These are phyloP conservation scores for Hyperoodon ampullatus DNA, from an alignment of 2,113 vertebrate genomes.

Conservation along the genomic window DNA sequence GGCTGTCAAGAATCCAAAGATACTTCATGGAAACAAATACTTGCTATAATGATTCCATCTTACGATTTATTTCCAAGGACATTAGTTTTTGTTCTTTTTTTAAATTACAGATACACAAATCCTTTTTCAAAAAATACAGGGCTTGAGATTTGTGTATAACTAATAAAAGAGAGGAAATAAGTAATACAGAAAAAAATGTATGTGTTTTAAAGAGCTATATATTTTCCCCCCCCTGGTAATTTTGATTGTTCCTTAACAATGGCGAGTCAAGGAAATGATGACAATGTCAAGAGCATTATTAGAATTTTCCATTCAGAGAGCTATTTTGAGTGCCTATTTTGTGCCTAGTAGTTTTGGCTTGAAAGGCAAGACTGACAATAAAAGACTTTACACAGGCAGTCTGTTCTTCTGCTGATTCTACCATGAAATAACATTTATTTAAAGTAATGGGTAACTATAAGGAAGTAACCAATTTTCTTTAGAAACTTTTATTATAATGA, in stretches of 20 bases:
- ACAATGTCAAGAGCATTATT: conserved; percentile 53
- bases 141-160: neutral
- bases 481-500: conserved; percentile 29
- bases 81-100: conserved; percentile 55
- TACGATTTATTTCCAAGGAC: conserved; percentile 45
- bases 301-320: conserved; percentile 51
- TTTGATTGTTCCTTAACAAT: conserved; percentile 61
- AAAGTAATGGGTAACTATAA: conserved; percentile 14
- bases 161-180: conserved; percentile 38
- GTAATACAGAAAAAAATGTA: neutral
- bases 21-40: conserved; percentile 52
- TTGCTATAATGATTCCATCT: conserved; percentile 44
- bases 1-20: conserved; percentile 37
- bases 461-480: conserved; percentile 52
- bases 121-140: neutral
- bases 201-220: conserved; percentile 41
- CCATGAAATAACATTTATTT: conserved; percentile 50
- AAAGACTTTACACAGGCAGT: conserved; percentile 37
- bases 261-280: conserved; percentile 48
- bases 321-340: conserved; percentile 25
- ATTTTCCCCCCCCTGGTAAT: neutral
- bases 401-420: conserved; percentile 57
- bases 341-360: conserved; percentile 36
- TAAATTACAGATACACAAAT: conserved; percentile 3
- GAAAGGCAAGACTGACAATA: conserved; percentile 46